Base-by-base conservation (phyloP, 2,888 invertebrate genomes). In the Thumatha senex region DNA sequence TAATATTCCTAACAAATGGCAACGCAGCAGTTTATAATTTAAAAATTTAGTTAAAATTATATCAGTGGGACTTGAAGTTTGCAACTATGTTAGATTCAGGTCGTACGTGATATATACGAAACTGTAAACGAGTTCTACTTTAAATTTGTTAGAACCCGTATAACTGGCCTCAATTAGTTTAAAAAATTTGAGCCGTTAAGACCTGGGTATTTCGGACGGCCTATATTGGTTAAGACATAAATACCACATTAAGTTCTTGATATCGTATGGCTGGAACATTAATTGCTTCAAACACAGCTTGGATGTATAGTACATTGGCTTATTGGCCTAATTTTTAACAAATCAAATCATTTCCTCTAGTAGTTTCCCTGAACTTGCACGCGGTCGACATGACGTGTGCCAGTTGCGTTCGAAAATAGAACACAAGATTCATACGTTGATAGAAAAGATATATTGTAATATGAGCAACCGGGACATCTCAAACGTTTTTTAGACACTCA, bases 291-390 rank as follows among this genome's bases (percentile, higher is more conserved):
- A 67, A 57, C 59, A 61, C 18, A 56, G 33, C 39, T 52, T 31
- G 48, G 63, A 65, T 61, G 58, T 63, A 50, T 50, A 62, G 61
- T 52, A 58, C 55, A 49, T 63, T 74, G 81, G 71, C 84, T 81
- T 72, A 76, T 74, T 84, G 83, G 73, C 84, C 81, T 71, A 82
- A 75, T 81, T 83, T 47, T 65, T 65, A 24, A 52, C 70, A 74
- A 82, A 81, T 81, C 78, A 78, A 80, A 82, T 80, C 79, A 80
- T 82, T 80, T 79, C 78, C 80, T 70, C 72, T 75, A 77, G 80
- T 78, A 73, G 73, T 84, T 87, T 87, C 86, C 88, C 78, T 88
- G 89, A 89, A 89, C 88, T 88, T 89, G 88, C 78, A 67, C 82
- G 78, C 73, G 70, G 68, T 64, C 73, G 74, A 71, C 63, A 67